Evolutionary conservation across 2,888 invertebrate species (phyloP).

Genomic region (Caenorhabditis panamensis): DNA sequence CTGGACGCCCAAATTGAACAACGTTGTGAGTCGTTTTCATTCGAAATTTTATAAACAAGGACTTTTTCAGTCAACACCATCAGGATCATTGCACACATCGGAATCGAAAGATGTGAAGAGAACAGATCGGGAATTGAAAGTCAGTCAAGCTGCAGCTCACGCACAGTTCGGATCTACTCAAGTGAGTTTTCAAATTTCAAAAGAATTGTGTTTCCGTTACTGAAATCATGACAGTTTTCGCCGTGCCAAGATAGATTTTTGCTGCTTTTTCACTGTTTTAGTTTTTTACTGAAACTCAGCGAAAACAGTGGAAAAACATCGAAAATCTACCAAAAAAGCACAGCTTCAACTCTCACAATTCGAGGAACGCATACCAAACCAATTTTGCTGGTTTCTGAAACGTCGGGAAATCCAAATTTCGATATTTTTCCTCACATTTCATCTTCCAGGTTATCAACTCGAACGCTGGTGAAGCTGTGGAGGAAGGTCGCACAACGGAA

Average conservation of each 20-base stretch:
- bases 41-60: neutral
- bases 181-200: constrained; percentile 57
- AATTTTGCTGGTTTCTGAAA: too few species aligned
- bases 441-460: constrained; percentile 78
- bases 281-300: too few species aligned
- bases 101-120: constrained; percentile 70
- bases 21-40: constrained; percentile 68
- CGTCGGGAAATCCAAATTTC: too few species aligned
- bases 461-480: constrained; percentile 78
- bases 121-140: constrained; percentile 60
- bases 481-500: constrained; percentile 68
- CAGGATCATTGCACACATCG: constrained; percentile 78
- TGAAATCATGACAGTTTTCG: too few species aligned
- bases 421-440: too few species aligned
- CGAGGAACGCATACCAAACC: too few species aligned
- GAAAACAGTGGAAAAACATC: too few species aligned
- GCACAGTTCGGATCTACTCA: constrained; percentile 80
- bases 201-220: too few species aligned
- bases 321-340: too few species aligned
- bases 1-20: constrained; percentile 81
- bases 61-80: constrained; percentile 79
- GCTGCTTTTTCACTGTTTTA: too few species aligned
- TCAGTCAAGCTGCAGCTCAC: constrained; percentile 58
- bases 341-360: too few species aligned
- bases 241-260: too few species aligned